These are phyloP conservation scores for Collichthys lucidus DNA, from an alignment of 2,113 vertebrate genomes.

Conservation along the genomic window DNA sequence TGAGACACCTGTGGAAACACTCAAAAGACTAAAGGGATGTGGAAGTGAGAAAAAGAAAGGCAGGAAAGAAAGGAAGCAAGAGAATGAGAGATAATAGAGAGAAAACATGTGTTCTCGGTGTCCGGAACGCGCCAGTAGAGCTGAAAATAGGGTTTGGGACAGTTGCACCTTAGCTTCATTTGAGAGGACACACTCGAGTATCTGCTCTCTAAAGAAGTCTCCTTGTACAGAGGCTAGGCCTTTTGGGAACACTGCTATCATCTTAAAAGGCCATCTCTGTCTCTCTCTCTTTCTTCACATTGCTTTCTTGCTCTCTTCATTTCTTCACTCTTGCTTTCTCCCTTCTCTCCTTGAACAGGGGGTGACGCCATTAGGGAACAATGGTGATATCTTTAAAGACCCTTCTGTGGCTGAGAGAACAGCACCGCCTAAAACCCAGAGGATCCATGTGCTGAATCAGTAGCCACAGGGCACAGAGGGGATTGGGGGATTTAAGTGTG, in stretches of 20 bases:
- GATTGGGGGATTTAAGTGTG: slow-evolving; percentile 54
- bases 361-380: slow-evolving; percentile 73
- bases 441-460: slow-evolving; percentile 64
- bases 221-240: slow-evolving; percentile 60
- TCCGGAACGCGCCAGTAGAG: slow-evolving; percentile 71
- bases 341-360: slow-evolving; percentile 47
- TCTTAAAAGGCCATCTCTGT: slow-evolving; percentile 69
- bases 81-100: slow-evolving; percentile 50
- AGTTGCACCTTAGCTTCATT: slow-evolving; percentile 69
- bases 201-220: slow-evolving; percentile 75
- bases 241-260: slow-evolving; percentile 71
- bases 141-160: slow-evolving; percentile 76
- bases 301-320: not conserved
- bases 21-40: not conserved
- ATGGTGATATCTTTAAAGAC: slow-evolving; percentile 73
- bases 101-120: slow-evolving; percentile 75
- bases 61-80: not conserved
- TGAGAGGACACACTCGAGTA: slow-evolving; percentile 73
- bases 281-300: slow-evolving; percentile 22
- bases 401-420: slow-evolving; percentile 70
- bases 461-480: slow-evolving; percentile 60
- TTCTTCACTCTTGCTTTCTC: slow-evolving; percentile 6
- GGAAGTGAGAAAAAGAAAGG: slow-evolving; percentile 6
- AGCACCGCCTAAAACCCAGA: slow-evolving; percentile 63
- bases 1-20: not conserved